phyloP scores from a whole-genome alignment of 1,140 invertebrate species.

The Camponotus floridanus region DNA sequence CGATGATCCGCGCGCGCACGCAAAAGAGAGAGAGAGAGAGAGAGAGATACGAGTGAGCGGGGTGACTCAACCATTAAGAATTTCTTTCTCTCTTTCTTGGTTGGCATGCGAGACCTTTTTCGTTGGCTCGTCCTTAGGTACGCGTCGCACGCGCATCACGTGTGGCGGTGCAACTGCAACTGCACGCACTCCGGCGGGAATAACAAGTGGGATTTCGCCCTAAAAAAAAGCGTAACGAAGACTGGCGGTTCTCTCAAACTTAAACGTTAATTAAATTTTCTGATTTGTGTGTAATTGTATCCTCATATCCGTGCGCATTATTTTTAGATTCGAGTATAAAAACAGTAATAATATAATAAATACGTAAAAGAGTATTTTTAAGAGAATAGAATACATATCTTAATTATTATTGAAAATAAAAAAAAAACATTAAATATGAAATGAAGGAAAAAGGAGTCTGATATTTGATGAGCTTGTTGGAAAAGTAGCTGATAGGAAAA shows the following conservation, averaged over 20 bases:
- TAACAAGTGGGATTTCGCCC: constrained; percentile 64
- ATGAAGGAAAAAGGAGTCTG: neutral
- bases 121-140: constrained; percentile 36
- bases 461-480: neutral
- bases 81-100: constrained; percentile 52
- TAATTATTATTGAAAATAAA: neutral
- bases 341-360: neutral
- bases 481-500: neutral
- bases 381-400: neutral
- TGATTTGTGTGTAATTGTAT: neutral
- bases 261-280: constrained; percentile 3
- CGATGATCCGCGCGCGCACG: neutral
- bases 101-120: constrained; percentile 65
- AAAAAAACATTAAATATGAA: neutral
- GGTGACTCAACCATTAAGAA: constrained; percentile 66
- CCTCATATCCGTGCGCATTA: neutral
- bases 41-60: neutral
- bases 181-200: constrained; percentile 57
- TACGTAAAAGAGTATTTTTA: neutral
- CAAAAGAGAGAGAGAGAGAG: neutral
- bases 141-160: constrained; percentile 59
- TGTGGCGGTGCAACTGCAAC: constrained; percentile 28
- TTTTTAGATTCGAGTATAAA: neutral
- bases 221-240: constrained; percentile 10
- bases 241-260: neutral